These are phyloP conservation scores for Cottoperca gobio DNA, from an alignment of 2,797 vertebrate species.

Conservation along the genomic window DNA sequence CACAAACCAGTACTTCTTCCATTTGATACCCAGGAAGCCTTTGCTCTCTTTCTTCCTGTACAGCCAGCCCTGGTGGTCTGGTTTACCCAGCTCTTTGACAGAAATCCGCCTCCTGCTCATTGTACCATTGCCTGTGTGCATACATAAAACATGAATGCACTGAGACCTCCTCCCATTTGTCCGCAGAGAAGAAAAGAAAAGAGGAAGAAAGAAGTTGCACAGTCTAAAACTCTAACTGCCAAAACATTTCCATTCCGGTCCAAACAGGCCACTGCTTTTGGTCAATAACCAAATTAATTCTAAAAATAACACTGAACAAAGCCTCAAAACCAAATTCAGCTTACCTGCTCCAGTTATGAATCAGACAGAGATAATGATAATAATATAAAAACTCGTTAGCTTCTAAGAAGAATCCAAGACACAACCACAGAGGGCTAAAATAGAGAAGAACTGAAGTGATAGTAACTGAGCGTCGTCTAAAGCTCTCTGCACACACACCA, in stretches of 20 bases:
- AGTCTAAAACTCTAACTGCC: background rate
- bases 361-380: background rate
- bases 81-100: constrained; percentile 93
- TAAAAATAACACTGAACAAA: constrained; percentile 20
- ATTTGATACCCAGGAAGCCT: constrained; percentile 95
- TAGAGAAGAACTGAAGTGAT: constrained; percentile 48
- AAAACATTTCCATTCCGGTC: constrained; percentile 33
- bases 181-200: background rate
- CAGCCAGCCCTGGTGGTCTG: constrained; percentile 97
- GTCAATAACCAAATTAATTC: constrained; percentile 4
- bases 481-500: constrained; percentile 36
- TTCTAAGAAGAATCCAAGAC: constrained; percentile 2
- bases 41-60: constrained; percentile 96
- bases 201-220: constrained; percentile 6
- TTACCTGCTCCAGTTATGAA: constrained; percentile 47
- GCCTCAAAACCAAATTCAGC: constrained; percentile 6
- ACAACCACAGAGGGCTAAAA: background rate
- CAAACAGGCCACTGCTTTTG: background rate
- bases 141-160: constrained; percentile 23
- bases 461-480: constrained; percentile 18
- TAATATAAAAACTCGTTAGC: background rate
- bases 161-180: background rate
- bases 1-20: constrained; percentile 99
- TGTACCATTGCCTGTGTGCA: constrained; percentile 85
- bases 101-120: constrained; percentile 98